phyloP scores from a whole-genome alignment of 2,888 invertebrate species.

The Pyrrhia umbra region DNA sequence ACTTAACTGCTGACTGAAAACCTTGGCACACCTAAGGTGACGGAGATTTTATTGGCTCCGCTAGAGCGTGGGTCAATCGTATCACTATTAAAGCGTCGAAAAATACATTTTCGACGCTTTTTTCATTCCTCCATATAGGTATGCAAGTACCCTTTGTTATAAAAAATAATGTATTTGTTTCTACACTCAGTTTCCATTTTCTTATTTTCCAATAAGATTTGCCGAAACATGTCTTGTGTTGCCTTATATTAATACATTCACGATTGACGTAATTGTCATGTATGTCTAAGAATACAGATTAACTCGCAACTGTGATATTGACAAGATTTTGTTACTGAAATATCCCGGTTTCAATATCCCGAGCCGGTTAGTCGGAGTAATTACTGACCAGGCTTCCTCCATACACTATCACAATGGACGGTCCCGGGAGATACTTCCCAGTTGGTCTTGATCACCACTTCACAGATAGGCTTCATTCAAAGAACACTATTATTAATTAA shows the following conservation, averaged over 20 bases:
- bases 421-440: constrained; percentile 43
- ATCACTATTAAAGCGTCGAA: constrained; percentile 52
- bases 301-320: constrained; percentile 4
- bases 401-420: constrained; percentile 39
- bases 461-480: constrained; percentile 39
- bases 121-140: constrained; percentile 18
- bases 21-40: constrained; percentile 68
- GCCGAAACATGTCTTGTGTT: background rate
- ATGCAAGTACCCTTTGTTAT: constrained; percentile 13
- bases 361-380: constrained; percentile 28
- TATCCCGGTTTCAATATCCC: constrained; percentile 30
- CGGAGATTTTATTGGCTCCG: constrained; percentile 61
- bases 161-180: background rate
- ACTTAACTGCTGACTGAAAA: constrained; percentile 82
- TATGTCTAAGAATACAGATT: background rate
- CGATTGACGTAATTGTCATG: background rate
- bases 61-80: constrained; percentile 54
- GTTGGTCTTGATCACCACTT: constrained; percentile 25
- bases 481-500: constrained; percentile 40
- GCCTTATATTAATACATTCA: too few species aligned
- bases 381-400: constrained; percentile 40
- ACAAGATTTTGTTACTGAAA: constrained; percentile 1
- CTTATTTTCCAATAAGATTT: background rate
- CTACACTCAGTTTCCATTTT: background rate
- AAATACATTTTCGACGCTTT: constrained; percentile 37